Conservation (phyloP, 35 echinoderm and acorn worm species). For the Lytechinus pictus region DNA sequence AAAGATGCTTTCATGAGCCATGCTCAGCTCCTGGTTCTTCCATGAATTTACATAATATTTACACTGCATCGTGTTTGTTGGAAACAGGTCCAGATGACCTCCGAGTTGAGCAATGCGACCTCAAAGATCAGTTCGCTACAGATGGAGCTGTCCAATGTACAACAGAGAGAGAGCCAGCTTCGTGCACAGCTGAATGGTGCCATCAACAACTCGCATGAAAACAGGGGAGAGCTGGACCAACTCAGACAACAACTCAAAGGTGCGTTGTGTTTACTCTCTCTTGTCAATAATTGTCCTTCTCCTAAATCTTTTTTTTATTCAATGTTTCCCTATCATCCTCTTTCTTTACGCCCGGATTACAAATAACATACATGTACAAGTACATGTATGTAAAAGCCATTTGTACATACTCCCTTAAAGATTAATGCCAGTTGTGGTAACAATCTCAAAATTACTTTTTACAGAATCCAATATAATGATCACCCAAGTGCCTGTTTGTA, state of each 20-base stretch:
- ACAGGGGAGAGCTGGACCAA: slow-evolving; percentile 71
- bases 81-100: slow-evolving; percentile 81
- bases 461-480: too few relatives aligned
- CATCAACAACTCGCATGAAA: slow-evolving; percentile 68
- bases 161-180: slow-evolving; percentile 87
- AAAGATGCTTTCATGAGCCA: too few relatives aligned
- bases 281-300: background rate
- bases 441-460: too few relatives aligned
- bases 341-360: background rate
- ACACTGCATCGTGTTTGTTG: background rate
- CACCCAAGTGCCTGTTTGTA: too few relatives aligned
- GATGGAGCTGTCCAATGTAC: slow-evolving; percentile 75
- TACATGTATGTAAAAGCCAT: background rate
- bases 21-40: background rate
- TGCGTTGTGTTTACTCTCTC: background rate
- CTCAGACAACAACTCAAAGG: slow-evolving; percentile 75
- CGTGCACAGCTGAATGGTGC: slow-evolving; percentile 59
- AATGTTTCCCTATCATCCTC: background rate
- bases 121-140: slow-evolving; percentile 88
- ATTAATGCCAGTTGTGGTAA: too few relatives aligned
- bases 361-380: too few relatives aligned
- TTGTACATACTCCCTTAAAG: background rate
- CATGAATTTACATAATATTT: background rate
- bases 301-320: background rate
- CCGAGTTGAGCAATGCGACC: slow-evolving; percentile 86